Evolutionary conservation across 2,113 vertebrate species (phyloP).

Genomic region (Rutilus rutilus): DNA sequence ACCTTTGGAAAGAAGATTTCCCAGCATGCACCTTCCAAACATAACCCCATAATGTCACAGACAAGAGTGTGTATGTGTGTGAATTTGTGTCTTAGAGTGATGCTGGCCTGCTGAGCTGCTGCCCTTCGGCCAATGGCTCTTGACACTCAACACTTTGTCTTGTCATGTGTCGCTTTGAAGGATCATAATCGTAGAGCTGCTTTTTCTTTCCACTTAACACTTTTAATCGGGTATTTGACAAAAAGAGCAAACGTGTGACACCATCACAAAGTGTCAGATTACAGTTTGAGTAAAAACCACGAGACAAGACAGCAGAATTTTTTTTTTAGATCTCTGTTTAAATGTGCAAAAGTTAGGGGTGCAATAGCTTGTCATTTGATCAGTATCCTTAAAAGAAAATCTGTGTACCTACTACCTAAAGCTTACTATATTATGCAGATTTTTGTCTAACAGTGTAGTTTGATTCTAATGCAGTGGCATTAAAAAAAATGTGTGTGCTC

Average conservation of each 20-base stretch:
- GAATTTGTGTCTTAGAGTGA: constrained; percentile 15
- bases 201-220: constrained; percentile 67
- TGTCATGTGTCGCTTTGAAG: constrained; percentile 78
- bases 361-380: background rate
- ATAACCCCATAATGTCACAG: constrained; percentile 10
- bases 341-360: background rate
- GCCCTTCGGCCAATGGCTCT: constrained; percentile 66
- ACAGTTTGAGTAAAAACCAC: constrained; percentile 46
- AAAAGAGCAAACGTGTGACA: constrained; percentile 73
- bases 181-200: constrained; percentile 69
- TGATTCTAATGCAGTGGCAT: background rate
- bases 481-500: background rate
- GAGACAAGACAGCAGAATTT: background rate
- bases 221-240: constrained; percentile 75
- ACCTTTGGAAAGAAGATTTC: background rate
- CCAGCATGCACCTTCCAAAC: background rate
- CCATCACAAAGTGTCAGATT: constrained; percentile 76
- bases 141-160: constrained; percentile 78
- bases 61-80: constrained; percentile 13
- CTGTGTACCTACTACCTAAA: no score
- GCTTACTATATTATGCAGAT: background rate
- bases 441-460: background rate
- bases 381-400: background rate
- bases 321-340: background rate
- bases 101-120: constrained; percentile 69